Conservation (phyloP, 2,113 vertebrate species). For the Paraplagusia blochii region DNA sequence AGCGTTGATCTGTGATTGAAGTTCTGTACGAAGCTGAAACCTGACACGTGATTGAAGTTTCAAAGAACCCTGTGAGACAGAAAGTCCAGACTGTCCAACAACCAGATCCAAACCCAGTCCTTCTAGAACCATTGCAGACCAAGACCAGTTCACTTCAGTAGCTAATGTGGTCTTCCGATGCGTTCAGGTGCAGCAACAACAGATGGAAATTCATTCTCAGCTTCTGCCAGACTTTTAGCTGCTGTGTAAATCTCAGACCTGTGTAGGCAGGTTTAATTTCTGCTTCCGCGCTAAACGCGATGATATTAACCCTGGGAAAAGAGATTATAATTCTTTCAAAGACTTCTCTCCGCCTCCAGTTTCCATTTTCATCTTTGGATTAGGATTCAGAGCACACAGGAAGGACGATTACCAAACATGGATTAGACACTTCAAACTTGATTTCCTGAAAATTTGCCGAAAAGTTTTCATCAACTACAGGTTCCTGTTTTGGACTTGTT, state of each 20-base stretch:
- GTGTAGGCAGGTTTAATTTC: conserved; percentile 42
- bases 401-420: too few relatives aligned
- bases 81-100: conserved; percentile 8
- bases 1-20: conserved; percentile 55
- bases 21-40: conserved; percentile 46
- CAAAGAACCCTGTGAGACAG: conserved; percentile 42
- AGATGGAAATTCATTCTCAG: conserved; percentile 28
- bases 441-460: too few relatives aligned
- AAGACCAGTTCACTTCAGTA: conserved; percentile 13
- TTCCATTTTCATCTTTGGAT: too few relatives aligned
- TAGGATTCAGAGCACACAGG: too few relatives aligned
- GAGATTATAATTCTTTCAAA: neutral
- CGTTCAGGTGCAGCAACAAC: conserved; percentile 36
- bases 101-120: conserved; percentile 19
- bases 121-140: conserved; percentile 28
- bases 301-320: conserved; percentile 2
- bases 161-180: too few relatives aligned
- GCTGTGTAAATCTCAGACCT: conserved; percentile 40
- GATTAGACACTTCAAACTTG: too few relatives aligned
- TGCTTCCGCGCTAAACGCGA: conserved; percentile 2
- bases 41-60: conserved; percentile 41
- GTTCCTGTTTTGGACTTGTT: too few relatives aligned
- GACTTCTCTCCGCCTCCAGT: too few relatives aligned
- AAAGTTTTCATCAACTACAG: too few relatives aligned
- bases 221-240: conserved; percentile 44